Base-by-base conservation (phyloP, 2,113 vertebrate species). In the Cranoglanis bouderius region DNA sequence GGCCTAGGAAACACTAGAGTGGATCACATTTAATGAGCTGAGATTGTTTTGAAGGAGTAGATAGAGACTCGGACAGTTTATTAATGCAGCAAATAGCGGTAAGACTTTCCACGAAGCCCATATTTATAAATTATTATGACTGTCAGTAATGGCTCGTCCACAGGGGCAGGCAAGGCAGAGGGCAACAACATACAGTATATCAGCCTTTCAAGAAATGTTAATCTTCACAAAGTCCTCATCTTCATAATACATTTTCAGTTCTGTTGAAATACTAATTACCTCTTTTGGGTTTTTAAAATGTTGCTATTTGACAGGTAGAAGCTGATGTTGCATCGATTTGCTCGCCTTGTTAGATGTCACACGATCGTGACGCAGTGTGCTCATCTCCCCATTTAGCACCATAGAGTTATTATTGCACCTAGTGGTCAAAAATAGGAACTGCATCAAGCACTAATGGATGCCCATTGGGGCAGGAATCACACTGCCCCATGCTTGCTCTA, bases 21-120 rank as follows among this genome's bases (percentile, higher is more conserved):
- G 87, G 40, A 57, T 75, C 53, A 77, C 70, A 85, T 67, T 85
- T 88, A 88, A 88, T 80, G 82, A 88, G 88, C 57, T 84, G 40
- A 85, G 72, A 35, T 43, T 75, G 65, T 88, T 88, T 82, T 55
- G 87, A 72, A 70, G 59, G 72, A 85, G 49, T 67, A 21, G 59
- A 67, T 67, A 29, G 82, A 85, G 19, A 43, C 70, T 51, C 55
- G 10, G 59, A 74, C 87, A 75, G 65, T 72, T 65, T 84, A 43
- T 65, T 85, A 16, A 70, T 51, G 46, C 65, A 46, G 10, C 16
- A 49, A 46, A 49, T 14, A 29, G 21, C 13, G 24, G 12, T 14
- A n/a, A 78, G 43, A 78, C 1, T 78, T 49, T 46, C 12, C 38
- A 10, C 43, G 2, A 24, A 49, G 74, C 40, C 9, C 8, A 24